Percentiles rank a stretch among this genome's conserved stretches.
phyloP scores from a whole-genome alignment of 2,113 vertebrate species.

The Sander vitreus region DNA sequence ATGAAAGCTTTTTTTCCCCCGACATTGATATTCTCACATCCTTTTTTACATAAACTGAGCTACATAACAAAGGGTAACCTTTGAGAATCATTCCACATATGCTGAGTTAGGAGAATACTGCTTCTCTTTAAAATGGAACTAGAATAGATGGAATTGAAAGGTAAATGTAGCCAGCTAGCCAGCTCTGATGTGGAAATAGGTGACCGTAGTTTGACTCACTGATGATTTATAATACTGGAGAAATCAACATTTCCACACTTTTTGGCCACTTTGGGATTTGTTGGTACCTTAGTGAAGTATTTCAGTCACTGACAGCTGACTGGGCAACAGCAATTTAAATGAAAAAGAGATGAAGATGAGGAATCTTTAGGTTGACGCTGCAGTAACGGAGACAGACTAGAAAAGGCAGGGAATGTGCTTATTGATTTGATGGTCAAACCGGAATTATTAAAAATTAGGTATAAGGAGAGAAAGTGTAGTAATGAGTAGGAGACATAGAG shows the following conservation, averaged over 20 bases:
- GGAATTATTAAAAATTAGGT: conserved; percentile 42
- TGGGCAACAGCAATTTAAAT: neutral
- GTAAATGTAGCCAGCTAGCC: no score
- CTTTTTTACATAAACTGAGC: neutral
- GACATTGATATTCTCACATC: neutral
- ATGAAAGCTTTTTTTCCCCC: neutral
- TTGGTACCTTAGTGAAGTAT: neutral
- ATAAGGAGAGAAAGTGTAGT: conserved; percentile 27
- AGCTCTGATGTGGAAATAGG: no score
- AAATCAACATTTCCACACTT: neutral
- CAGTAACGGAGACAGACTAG: neutral
- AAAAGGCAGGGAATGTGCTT: conserved; percentile 50
- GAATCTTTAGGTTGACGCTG: neutral
- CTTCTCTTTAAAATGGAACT: neutral
- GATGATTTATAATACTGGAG: neutral
- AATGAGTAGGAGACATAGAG: conserved; percentile 23
- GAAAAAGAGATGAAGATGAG: neutral
- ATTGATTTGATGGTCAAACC: conserved; percentile 72
- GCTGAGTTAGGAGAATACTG: neutral
- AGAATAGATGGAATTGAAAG: neutral
- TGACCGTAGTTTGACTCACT: neutral
- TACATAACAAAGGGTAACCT: neutral
- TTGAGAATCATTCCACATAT: neutral
- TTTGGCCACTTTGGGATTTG: neutral
- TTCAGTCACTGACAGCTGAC: neutral